These are phyloP conservation scores for Syngnathus scovelli DNA, from an alignment of 2,113 vertebrate species.

Conservation along the genomic window DNA sequence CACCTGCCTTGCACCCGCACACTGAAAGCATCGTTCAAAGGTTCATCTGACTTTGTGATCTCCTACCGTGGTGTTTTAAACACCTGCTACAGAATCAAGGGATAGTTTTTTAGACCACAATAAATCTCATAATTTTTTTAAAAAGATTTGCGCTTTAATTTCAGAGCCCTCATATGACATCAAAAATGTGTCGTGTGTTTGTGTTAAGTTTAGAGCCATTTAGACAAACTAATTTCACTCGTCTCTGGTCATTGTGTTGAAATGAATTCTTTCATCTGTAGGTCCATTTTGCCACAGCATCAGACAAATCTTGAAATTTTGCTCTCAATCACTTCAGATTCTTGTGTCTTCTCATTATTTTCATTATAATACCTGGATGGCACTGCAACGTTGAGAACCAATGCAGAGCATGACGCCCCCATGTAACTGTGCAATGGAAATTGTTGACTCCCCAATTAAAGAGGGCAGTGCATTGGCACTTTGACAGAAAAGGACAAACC, in stretches of 20 bases:
- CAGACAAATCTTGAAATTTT: constrained; percentile 70
- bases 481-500: constrained; percentile 15
- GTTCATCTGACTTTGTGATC: constrained; percentile 53
- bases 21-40: constrained; percentile 59
- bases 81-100: constrained; percentile 50
- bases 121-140: too few species aligned
- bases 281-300: constrained; percentile 42
- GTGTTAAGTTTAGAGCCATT: not conserved
- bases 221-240: constrained; percentile 22
- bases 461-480: not conserved
- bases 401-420: constrained; percentile 43
- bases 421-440: constrained; percentile 37
- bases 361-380: constrained; percentile 80
- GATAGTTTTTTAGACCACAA: too few species aligned
- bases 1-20: constrained; percentile 39
- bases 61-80: constrained; percentile 15
- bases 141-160: not conserved
- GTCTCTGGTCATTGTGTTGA: constrained; percentile 34
- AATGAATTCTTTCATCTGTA: constrained; percentile 45
- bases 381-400: constrained; percentile 17
- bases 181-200: not conserved
- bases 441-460: constrained; percentile 42
- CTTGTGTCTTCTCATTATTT: constrained; percentile 74
- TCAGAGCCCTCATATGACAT: not conserved
- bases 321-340: constrained; percentile 84